Evolutionary conservation across 2,888 invertebrate species (phyloP), one percentile per base, ranked within the genome.

Genomic region (Cataglyphis altisquamis): DNA sequence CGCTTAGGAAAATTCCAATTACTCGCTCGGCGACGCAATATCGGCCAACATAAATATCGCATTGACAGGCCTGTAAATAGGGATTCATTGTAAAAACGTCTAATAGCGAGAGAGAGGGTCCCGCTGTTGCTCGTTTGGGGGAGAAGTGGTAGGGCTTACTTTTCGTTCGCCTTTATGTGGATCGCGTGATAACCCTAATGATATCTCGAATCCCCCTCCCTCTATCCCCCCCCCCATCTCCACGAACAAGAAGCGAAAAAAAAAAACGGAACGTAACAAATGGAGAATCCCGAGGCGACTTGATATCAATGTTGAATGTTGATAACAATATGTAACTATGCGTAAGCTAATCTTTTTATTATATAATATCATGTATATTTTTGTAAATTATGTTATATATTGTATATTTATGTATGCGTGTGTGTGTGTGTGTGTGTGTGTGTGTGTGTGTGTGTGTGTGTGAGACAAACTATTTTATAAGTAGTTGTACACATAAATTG

Each of bases 11-110:
- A 93, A 93, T 92, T 94, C 92, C 94, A 94, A 94, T 94, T 94
- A 94, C 92, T 91, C 93, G 94, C 92, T 92, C 91, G 91, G 92
- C 90, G 91, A 92, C 91, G 92, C 93, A 94, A 94, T 94, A 94
- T 93, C 92, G 91, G 89, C 87, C 87, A 91, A 91, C 93, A 94
- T 94, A 94, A 94, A 94, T 94, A 93, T 93, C 91, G 86, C 91
- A 94, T 94, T 93, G 94, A 93, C 93, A 92, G 92, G 87, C 91
- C 91, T 87, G 92, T 92, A 94, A 94, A 94, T 93, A 92, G 92
- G 93, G 91, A 93, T 93, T 92, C 93, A 93, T 94, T 93, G 92
- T 93, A 92, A 93, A 93, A 94, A 94, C 92, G 93, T 91, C 92
- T 93, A 91, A 93, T 91, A 88, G 90, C 75, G 83, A 82, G 86